Evolutionary conservation across 2,797 vertebrate species (phyloP).

Genomic region (Nasua narica): DNA sequence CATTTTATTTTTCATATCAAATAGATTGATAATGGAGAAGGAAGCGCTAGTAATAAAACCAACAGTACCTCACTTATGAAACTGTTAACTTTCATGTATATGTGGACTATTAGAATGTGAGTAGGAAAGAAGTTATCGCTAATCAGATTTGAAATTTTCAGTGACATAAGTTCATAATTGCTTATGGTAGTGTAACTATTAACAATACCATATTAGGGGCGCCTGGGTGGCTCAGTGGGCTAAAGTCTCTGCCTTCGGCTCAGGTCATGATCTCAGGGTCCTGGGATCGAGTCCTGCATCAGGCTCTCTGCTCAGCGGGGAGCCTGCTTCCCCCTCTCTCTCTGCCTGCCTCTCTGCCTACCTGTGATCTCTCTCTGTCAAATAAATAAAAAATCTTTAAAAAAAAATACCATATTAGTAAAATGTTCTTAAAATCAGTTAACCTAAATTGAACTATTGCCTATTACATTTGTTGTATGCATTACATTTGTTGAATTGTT

Average conservation of each 20-base stretch:
- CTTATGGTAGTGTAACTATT: not conserved
- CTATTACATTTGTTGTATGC: not conserved
- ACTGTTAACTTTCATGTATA: not conserved
- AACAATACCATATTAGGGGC: not conserved
- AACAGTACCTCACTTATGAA: slow-evolving; percentile 1
- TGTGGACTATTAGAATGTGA: not conserved
- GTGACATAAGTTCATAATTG: not conserved
- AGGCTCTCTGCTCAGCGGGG: too few species aligned
- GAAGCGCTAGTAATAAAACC: slow-evolving; percentile 60
- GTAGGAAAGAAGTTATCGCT: not conserved
- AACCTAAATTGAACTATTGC: not conserved
- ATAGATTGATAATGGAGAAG: slow-evolving; percentile 56
- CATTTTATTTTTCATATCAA: slow-evolving; percentile 68
- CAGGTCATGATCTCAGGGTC: too few species aligned
- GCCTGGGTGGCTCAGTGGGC: too few species aligned
- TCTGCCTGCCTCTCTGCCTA: too few species aligned
- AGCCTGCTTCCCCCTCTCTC: too few species aligned
- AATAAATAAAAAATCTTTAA: too few species aligned
- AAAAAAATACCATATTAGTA: not conserved
- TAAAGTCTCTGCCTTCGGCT: too few species aligned
- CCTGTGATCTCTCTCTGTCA: too few species aligned
- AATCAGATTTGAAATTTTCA: slow-evolving; percentile 22
- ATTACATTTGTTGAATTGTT: not conserved
- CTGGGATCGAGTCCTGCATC: too few species aligned
- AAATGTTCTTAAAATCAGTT: not conserved